Base-by-base conservation (phyloP, 1,140 invertebrate species). In the Hestina assimilis region DNA sequence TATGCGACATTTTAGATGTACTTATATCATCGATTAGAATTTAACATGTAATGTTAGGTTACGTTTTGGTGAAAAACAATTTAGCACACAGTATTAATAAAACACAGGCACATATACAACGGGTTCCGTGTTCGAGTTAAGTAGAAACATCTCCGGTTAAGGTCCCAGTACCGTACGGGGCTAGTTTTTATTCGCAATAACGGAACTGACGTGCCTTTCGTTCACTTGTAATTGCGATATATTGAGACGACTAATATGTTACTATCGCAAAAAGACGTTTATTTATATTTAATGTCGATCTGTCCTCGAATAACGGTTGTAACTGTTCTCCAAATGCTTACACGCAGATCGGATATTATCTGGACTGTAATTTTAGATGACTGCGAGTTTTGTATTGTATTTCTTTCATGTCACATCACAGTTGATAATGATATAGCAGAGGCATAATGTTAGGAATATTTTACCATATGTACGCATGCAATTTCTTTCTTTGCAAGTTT, bases 201-300 rank as follows among this genome's bases (percentile, higher is more conserved):
- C 77, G 74, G 74, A 45, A 55, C 35, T 9, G 59, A 43, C 62
- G 45, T 5, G 31, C 31, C 31, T 35, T 15, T 35, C 12, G 58
- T 41, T 53, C 58, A 62, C 72, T 63, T 68, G 69, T 75, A 79
- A 79, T 73, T 79, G 69, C 67, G 71, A 72, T 76, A 73, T 70
- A 72, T 77, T 64, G 54, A 64, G 59, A 56, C 69, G 29, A 48
- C 52, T 72, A 68, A 75, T 68, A 65, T 31, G 14, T 2, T 35
- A 4, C 64, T 67, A 68, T 67, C 51, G 29, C 47, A 78, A 72
- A 75, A 78, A 74, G 59, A 35, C 19, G 59, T 62, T 67, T 65
- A 72, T 69, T 65, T 65, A 69, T 67, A 58, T 69, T 63, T 59
- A 66, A 65, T 51, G 51, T 38, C 50, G 50, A 41, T 52, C 38